Percentiles rank a stretch among this genome's conserved stretches.
Conservation (phyloP, 2,888 invertebrate genomes). For the Plebejus melissa region DNA sequence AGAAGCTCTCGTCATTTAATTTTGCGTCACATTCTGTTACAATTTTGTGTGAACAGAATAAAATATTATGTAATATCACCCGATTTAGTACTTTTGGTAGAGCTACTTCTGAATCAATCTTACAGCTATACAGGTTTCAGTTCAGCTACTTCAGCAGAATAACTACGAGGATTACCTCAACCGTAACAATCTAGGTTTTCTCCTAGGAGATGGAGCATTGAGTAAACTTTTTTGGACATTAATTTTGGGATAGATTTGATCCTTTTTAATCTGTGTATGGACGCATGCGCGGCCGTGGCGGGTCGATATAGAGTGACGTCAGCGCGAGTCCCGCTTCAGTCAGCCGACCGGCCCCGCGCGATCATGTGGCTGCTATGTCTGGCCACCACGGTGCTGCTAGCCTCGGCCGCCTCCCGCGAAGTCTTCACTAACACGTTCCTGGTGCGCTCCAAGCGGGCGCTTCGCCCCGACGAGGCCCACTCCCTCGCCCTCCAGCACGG, state of each 20-base stretch:
- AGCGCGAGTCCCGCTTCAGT: slow-evolving; percentile 60
- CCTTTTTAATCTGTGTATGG: slow-evolving; percentile 54
- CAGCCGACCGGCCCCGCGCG: slow-evolving; percentile 64
- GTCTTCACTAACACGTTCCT: slow-evolving; percentile 98
- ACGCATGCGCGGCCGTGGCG: slow-evolving; percentile 58
- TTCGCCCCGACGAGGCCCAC: slow-evolving; percentile 87
- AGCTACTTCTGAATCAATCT: not conserved
- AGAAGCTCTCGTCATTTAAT: not conserved
- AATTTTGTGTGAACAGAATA: not conserved
- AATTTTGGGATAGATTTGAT: slow-evolving; percentile 41
- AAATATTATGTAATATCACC: not conserved
- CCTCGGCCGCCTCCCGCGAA: slow-evolving; percentile 73
- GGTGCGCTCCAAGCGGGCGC: slow-evolving; percentile 90
- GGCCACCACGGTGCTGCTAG: slow-evolving; percentile 64
- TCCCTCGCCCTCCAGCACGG: slow-evolving; percentile 92
- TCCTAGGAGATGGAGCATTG: not conserved
- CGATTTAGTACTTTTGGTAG: not conserved
- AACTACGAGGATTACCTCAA: not conserved
- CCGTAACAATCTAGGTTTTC: not conserved
- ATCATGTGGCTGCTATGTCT: slow-evolving; percentile 74
- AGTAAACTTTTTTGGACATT: slow-evolving; percentile 45
- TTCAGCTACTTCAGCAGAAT: not conserved
- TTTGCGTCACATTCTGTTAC: slow-evolving; percentile 1
- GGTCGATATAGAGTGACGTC: slow-evolving; percentile 76
- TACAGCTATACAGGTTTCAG: not conserved